Percentiles rank a stretch among this genome's conserved stretches.
phyloP scores from a whole-genome alignment of 2,888 invertebrate species.

The Therioaphis trifolii region DNA sequence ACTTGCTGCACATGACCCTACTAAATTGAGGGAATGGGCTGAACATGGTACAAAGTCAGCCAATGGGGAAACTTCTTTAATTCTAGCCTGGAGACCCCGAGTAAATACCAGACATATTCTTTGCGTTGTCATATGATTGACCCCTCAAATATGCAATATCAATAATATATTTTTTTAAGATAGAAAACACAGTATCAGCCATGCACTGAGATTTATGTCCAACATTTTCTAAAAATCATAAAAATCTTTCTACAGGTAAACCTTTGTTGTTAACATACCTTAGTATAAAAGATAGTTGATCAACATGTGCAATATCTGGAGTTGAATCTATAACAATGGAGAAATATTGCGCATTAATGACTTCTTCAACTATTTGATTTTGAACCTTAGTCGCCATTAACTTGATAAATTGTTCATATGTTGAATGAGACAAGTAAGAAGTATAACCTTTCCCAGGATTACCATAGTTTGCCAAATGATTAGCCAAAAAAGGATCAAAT shows the following conservation, averaged over 20 bases:
- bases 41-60: no score
- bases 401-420: slow-evolving; percentile 19
- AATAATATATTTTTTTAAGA: slow-evolving; percentile 27
- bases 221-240: slow-evolving; percentile 48
- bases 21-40: slow-evolving; percentile 8
- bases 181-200: slow-evolving; percentile 12
- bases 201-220: slow-evolving; percentile 40
- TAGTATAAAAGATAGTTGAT: slow-evolving; percentile 24
- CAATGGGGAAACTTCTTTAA: no score
- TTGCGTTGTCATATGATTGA: slow-evolving; percentile 28
- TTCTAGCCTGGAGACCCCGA: no score
- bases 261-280: slow-evolving; percentile 27
- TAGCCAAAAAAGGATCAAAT: slow-evolving; percentile 66
- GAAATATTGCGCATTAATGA: slow-evolving; percentile 38
- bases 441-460: slow-evolving; percentile 35
- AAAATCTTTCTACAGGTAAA: slow-evolving; percentile 44
- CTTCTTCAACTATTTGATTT: slow-evolving; percentile 29
- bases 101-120: no score
- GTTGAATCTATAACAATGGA: no score
- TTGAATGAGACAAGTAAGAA: slow-evolving; percentile 22
- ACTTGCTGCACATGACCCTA: slow-evolving; percentile 27
- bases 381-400: slow-evolving; percentile 31
- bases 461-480: slow-evolving; percentile 18
- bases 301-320: slow-evolving; percentile 47
- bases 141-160: slow-evolving; percentile 32